A percentile compares a stretch with the other conserved stretches of the same genome.
These are phyloP conservation scores for Orthosia gothica DNA, from an alignment of 2,888 invertebrate species.

Conservation along the genomic window DNA sequence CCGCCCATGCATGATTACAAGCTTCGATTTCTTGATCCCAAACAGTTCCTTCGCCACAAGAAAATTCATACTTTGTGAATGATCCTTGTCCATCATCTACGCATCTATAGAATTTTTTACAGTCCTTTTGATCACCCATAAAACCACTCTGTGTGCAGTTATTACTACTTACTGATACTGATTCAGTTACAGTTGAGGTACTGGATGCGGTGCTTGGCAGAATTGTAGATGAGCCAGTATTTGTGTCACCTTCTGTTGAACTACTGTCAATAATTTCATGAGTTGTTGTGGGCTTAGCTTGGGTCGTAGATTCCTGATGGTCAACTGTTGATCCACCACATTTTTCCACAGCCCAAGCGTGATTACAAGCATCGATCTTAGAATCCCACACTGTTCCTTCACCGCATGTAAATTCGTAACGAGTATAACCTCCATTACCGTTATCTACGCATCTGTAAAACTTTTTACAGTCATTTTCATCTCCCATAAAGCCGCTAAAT, in stretches of 20 bases:
- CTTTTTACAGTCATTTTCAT: conserved; percentile 91
- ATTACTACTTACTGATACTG: conserved; percentile 14
- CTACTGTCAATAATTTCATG: conserved; percentile 18
- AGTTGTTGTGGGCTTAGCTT: conserved; percentile 28
- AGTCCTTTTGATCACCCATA: conserved; percentile 90
- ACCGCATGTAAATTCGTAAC: conserved; percentile 91
- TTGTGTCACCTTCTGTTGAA: conserved; percentile 27
- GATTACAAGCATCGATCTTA: conserved; percentile 90
- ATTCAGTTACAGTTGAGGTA: conserved; percentile 37
- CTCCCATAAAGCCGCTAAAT: conserved; percentile 92
- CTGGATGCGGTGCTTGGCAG: conserved; percentile 18
- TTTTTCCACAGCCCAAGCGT: conserved; percentile 88
- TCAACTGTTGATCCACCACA: conserved; percentile 64
- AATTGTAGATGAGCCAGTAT: conserved; percentile 17
- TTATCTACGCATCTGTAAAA: conserved; percentile 93
- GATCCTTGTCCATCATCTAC: conserved; percentile 89
- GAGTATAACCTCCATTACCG: conserved; percentile 83
- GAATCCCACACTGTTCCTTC: conserved; percentile 92
- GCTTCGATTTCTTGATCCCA: conserved; percentile 91
- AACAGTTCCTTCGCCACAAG: conserved; percentile 92
- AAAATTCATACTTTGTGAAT: conserved; percentile 90
- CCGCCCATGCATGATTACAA: conserved; percentile 91
- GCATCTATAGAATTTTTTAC: conserved; percentile 94
- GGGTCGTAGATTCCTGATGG: conserved; percentile 36
- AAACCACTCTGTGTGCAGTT: conserved; percentile 90